These are phyloP conservation scores for Epizoanthus rinbou DNA, from an alignment of 92 coral and sea anemone genomes.

Conservation along the genomic window DNA sequence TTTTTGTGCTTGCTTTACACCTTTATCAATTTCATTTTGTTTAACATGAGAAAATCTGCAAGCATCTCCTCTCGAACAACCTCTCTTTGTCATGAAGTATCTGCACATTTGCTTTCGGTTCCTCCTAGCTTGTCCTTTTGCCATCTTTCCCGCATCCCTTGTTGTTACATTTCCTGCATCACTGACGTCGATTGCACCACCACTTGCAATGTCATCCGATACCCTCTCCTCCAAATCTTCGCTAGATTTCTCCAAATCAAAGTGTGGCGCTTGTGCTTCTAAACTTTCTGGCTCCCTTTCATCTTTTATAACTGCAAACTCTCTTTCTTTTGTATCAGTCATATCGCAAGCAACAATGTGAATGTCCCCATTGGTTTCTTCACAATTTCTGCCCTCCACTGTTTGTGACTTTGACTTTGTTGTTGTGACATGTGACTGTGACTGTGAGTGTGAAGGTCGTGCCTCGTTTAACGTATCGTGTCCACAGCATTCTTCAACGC, in stretches of 20 bases:
- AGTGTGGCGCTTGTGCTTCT: neutral
- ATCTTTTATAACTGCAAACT: neutral
- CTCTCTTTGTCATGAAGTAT: constrained; percentile 43
- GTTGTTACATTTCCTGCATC: neutral
- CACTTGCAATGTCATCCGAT: neutral
- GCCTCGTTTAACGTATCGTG: neutral
- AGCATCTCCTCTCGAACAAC: constrained; percentile 44
- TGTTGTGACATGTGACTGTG: neutral
- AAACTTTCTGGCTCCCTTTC: neutral
- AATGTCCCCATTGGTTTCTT: neutral
- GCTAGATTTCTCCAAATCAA: neutral
- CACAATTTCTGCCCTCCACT: neutral
- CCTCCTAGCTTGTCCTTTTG: constrained; percentile 1
- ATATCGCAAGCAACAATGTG: neutral
- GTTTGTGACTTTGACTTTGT: neutral
- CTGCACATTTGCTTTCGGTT: constrained; percentile 40
- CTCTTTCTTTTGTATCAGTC: neutral
- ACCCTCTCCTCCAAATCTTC: neutral
- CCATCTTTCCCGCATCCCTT: neutral
- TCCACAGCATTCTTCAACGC: neutral
- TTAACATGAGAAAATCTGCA: constrained; percentile 53
- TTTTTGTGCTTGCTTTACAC: constrained; percentile 11
- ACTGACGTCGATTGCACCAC: constrained; percentile 15
- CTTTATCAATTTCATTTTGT: neutral
- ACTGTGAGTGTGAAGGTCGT: neutral